Percentiles rank a stretch among this genome's conserved stretches.
phyloP scores from a whole-genome alignment of 2,888 invertebrate species.

The Lycophotia porphyrea region DNA sequence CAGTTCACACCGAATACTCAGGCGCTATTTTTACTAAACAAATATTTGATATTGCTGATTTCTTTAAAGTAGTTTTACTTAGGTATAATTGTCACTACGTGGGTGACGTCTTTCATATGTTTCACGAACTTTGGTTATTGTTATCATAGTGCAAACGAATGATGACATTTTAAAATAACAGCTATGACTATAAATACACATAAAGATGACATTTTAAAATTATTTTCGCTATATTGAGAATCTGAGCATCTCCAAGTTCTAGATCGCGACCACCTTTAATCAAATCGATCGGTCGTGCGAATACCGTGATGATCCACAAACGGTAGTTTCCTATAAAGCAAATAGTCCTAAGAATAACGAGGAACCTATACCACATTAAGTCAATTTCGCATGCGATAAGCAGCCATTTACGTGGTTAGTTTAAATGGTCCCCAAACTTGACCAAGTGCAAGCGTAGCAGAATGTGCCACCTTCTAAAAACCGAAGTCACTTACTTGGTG shows the following conservation, averaged over 20 bases:
- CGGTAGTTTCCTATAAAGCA: not conserved
- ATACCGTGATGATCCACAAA: not conserved
- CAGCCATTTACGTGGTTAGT: not conserved
- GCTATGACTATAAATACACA: not conserved
- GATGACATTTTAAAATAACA: conserved; percentile 33
- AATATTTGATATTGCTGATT: conserved; percentile 26
- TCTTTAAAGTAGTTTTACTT: conserved; percentile 24
- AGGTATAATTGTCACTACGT: not conserved
- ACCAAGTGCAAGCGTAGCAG: not conserved
- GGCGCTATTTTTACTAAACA: conserved; percentile 6
- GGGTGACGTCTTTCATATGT: conserved; percentile 27
- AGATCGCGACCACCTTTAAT: not conserved
- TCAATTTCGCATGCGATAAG: not conserved
- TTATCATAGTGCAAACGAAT: conserved; percentile 26
- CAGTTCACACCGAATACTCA: not conserved
- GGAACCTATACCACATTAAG: not conserved
- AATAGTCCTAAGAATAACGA: not conserved
- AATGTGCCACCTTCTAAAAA: not conserved
- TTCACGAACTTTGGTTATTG: conserved; percentile 10
- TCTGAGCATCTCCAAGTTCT: not conserved
- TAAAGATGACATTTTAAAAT: conserved; percentile 14
- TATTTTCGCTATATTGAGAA: not conserved
- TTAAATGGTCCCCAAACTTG: not conserved
- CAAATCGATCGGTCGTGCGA: not conserved
- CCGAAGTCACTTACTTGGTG: not conserved